A percentile compares a stretch with the other conserved stretches of the same genome.
These are phyloP conservation scores for Dromococcyx pavoninus DNA, from an alignment of 2,797 vertebrate genomes.

Conservation along the genomic window DNA sequence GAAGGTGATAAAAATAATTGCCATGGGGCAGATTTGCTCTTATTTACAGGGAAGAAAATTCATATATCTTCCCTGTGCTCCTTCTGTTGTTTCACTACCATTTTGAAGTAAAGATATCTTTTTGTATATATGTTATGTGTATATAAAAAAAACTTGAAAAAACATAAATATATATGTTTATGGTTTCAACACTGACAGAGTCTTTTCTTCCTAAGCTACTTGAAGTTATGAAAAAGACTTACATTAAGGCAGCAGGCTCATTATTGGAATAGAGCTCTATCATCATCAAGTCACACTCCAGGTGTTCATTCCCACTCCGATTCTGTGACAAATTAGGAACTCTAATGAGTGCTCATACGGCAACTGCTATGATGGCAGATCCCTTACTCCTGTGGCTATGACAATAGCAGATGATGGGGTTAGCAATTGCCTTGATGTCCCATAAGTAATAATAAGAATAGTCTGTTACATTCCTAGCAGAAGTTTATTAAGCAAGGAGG, in stretches of 20 bases:
- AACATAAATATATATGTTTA: not conserved
- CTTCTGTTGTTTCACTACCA: not conserved
- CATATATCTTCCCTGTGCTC: not conserved
- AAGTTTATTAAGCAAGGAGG: conserved; percentile 42
- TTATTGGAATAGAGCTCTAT: not conserved
- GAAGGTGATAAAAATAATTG: not conserved
- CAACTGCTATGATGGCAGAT: not conserved
- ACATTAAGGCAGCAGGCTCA: not conserved
- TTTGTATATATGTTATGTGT: not conserved
- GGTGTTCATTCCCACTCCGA: not conserved
- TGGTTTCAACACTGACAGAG: not conserved
- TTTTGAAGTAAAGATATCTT: not conserved
- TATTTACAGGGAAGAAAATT: not conserved
- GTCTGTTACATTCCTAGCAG: not conserved
- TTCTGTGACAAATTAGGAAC: conserved; percentile 13
- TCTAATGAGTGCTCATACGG: not conserved
- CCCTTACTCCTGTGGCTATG: not conserved
- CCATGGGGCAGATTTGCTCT: not conserved
- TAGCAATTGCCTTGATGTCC: conserved; percentile 5
- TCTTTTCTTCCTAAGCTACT: not conserved
- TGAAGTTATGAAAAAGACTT: not conserved
- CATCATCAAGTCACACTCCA: conserved; percentile 2
- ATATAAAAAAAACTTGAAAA: not conserved
- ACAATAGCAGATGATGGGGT: not conserved
- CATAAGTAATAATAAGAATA: conserved; percentile 13